Percentiles rank a stretch among this genome's conserved stretches.
These are phyloP conservation scores for Scaptomyza flava DNA, from an alignment of 2,888 invertebrate species.

Conservation along the genomic window DNA sequence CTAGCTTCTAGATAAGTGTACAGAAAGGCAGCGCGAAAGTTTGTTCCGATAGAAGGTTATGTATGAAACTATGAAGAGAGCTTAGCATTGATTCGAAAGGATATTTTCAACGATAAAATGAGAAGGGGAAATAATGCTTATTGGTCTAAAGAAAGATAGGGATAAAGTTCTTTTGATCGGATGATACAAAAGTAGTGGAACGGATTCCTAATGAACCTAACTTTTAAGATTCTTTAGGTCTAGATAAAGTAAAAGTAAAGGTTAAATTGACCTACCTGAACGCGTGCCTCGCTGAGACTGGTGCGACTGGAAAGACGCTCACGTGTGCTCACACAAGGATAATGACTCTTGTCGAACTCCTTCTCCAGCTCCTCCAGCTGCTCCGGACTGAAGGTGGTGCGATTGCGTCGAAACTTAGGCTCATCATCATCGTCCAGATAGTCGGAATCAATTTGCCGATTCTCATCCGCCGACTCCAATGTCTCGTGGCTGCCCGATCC, in stretches of 20 bases:
- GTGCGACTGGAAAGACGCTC: conserved; percentile 96
- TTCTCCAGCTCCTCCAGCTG: conserved; percentile 97
- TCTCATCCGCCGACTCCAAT: conserved; percentile 83
- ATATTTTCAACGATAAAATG: too few relatives aligned
- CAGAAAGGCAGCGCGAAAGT: too few relatives aligned
- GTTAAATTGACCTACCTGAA: conserved; percentile 89
- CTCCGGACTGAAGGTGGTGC: conserved; percentile 97
- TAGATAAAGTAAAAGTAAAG: background rate
- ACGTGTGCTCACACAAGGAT: conserved; percentile 96
- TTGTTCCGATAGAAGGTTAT: too few relatives aligned
- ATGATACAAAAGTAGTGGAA: too few relatives aligned
- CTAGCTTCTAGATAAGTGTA: too few relatives aligned
- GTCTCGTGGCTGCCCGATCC: conserved; percentile 85
- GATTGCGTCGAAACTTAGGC: conserved; percentile 96
- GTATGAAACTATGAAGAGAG: too few relatives aligned
- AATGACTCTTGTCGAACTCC: conserved; percentile 97
- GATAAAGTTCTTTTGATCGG: too few relatives aligned
- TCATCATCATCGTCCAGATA: conserved; percentile 91
- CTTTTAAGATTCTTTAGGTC: background rate
- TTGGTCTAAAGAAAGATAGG: too few relatives aligned
- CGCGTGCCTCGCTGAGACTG: conserved; percentile 95
- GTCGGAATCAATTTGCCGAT: conserved; percentile 88
- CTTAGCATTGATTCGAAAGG: too few relatives aligned
- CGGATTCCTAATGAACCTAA: background rate
- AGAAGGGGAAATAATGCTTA: too few relatives aligned